Evolutionary conservation across 2,113 vertebrate genomes (phyloP).

Genomic region (Odocoileus hemionus): DNA sequence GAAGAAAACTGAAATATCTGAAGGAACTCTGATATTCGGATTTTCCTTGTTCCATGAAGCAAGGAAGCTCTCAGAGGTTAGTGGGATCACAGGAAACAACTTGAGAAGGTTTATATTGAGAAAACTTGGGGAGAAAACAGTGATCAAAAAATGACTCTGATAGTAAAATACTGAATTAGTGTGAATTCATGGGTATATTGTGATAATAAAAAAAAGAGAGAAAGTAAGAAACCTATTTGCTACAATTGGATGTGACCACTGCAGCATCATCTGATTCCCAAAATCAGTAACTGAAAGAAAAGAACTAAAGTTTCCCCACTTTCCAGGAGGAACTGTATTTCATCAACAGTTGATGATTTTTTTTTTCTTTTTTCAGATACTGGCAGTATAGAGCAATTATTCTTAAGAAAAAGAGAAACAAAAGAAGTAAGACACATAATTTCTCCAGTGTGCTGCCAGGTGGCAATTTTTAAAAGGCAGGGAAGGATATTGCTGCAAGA

Average conservation of each 20-base stretch:
- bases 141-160: background rate
- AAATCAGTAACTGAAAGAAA: background rate
- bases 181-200: background rate
- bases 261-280: background rate
- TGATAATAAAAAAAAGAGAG: background rate
- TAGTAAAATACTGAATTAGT: background rate
- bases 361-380: background rate
- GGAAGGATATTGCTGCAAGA: background rate
- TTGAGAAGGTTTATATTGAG: background rate
- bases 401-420: background rate
- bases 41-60: background rate
- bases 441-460: background rate
- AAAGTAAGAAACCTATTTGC: background rate
- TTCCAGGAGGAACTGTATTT: background rate
- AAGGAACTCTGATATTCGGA: background rate
- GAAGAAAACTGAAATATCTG: background rate
- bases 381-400: background rate
- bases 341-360: background rate
- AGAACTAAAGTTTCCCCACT: background rate
- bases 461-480: background rate
- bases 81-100: background rate
- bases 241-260: background rate
- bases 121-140: background rate
- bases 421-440: background rate
- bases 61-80: background rate